These are phyloP conservation scores for Ramphastos sulfuratus DNA, from an alignment of 2,113 vertebrate species.

Conservation along the genomic window DNA sequence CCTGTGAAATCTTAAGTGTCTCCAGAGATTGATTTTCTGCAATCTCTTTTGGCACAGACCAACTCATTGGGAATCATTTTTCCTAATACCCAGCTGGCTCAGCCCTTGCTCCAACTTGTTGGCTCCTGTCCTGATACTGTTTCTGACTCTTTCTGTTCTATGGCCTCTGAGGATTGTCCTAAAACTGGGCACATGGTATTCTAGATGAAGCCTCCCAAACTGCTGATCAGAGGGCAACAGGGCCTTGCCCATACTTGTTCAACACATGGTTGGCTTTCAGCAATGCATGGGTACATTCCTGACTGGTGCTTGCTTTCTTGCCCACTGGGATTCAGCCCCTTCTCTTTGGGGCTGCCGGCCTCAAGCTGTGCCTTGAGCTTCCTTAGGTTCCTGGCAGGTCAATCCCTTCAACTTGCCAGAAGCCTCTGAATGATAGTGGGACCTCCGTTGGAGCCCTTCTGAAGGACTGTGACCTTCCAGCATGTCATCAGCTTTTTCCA, in stretches of 20 bases:
- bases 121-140: not conserved
- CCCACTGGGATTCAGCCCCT: not conserved
- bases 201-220: not conserved
- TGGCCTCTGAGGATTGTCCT: not conserved
- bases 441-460: not conserved
- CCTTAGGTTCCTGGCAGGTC: not conserved
- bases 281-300: accelerated
- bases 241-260: not conserved
- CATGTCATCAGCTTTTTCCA: not conserved
- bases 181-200: accelerated
- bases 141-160: not conserved
- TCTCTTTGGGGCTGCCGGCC: not conserved
- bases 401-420: not conserved
- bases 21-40: not conserved
- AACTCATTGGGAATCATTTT: not conserved
- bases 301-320: accelerated
- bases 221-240: not conserved
- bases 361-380: not conserved
- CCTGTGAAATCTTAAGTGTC: accelerated
- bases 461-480: not conserved
- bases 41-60: not conserved
- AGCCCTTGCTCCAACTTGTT: not conserved
- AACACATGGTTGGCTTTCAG: not conserved
- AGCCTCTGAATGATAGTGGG: not conserved
- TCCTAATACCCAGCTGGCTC: not conserved